Base-by-base conservation (phyloP, 2,888 invertebrate genomes). In the Drosophila neonasuta region DNA sequence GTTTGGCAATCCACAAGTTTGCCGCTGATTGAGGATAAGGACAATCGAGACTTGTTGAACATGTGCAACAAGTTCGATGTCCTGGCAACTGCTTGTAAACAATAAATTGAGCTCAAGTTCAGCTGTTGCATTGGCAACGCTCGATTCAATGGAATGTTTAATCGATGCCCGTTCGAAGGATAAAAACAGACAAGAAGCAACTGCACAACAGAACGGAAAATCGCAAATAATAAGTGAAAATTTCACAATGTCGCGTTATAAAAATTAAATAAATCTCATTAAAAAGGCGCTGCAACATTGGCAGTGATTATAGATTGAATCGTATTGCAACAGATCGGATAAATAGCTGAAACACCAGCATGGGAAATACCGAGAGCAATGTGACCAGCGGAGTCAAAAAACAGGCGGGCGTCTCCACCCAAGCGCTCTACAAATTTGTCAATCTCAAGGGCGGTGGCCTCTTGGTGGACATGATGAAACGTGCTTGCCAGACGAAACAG, bases 371-470 rank as follows among this genome's bases (percentile, higher is more conserved):
- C 2, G 96, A 96, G 87, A 96, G 96, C 86, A 96, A 96, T 91
- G 98, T 98, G 1, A 96, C 97, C 0, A 97, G 96, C 90, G 97
- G 97, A 45, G 97, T 99, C 15, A 99, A 98, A 90, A 97, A 97
- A 79, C 98, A 99, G 90, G 98, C 97, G 2, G 97, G 96, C 20
- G 95, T 95, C 11, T 95, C 96, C 2, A 93, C 95, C 29, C 95
- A 96, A 88, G 93, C 95, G 56, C 93, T 98, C 54, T 98, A 98
- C 89, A 96, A 97, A 88, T 92, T 98, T 49, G 95, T 96, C 6
- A 96, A 98, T 91, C 92, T 98, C 58, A 97, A 98, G 93, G 97
- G 98, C 72, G 97, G 97, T 29, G 99, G 98, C 58, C 92, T 97
- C n/a, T 91, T 98, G 24, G 96, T 98, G 8, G 97, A 97, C 87